Evolutionary conservation across 2,888 invertebrate species (phyloP).

Genomic region (Flexamia atlantica): DNA sequence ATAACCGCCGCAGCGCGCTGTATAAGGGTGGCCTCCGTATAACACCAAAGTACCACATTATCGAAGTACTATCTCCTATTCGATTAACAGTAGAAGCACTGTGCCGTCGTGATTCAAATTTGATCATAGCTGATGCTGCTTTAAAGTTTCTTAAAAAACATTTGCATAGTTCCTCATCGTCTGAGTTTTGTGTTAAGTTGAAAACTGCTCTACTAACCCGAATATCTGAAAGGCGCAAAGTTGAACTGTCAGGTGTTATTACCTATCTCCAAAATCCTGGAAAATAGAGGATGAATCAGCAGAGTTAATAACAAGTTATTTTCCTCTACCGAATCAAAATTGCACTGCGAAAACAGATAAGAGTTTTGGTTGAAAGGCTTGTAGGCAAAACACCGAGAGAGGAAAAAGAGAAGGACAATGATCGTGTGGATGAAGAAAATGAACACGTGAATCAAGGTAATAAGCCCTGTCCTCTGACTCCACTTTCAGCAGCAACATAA

Average conservation of each 20-base stretch:
- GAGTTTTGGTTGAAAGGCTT: constrained; percentile 15
- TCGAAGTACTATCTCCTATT: constrained; percentile 43
- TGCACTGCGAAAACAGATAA: constrained; percentile 17
- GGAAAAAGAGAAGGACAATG: not conserved
- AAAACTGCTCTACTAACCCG: not conserved
- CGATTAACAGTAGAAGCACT: constrained; percentile 56
- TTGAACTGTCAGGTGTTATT: constrained; percentile 51
- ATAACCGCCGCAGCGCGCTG: too few species aligned
- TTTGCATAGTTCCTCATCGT: not conserved
- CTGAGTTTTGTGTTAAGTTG: constrained; percentile 3
- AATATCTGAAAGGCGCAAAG: constrained; percentile 45
- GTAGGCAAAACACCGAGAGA: not conserved
- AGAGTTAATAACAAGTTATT: constrained; percentile 3
- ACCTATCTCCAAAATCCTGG: constrained; percentile 40
- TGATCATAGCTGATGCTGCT: constrained; percentile 45
- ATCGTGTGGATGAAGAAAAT: not conserved
- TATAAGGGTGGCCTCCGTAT: too few species aligned
- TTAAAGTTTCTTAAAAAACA: constrained; percentile 17
- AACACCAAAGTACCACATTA: too few species aligned
- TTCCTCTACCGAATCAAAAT: constrained; percentile 30
- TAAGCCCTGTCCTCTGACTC: constrained; percentile 2
- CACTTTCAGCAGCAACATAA: not conserved
- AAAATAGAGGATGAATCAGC: constrained; percentile 28
- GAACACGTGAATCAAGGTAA: not conserved
- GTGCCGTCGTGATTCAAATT: constrained; percentile 38